Conservation (phyloP, 2,113 vertebrate species). For the Propithecus coquereli region DNA sequence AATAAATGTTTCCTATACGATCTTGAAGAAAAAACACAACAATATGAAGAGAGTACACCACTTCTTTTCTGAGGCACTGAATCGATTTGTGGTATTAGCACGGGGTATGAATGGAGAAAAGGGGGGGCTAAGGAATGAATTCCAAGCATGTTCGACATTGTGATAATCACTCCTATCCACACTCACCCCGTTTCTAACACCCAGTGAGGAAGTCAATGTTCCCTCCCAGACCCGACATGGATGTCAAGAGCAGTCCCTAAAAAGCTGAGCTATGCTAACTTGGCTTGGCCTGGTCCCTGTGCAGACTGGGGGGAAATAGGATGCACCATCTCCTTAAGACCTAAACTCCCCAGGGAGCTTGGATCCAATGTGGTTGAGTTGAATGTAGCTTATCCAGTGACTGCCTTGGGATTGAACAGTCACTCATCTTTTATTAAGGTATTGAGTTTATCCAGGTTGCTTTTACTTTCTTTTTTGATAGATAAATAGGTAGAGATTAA, state of each 20-base stretch:
- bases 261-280: not conserved
- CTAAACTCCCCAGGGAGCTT: not conserved
- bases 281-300: not conserved
- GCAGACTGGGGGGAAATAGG: not conserved
- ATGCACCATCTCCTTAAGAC: not conserved
- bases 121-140: not conserved
- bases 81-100: not conserved
- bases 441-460: not conserved
- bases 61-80: not conserved
- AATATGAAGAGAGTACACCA: not conserved
- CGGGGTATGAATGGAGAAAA: not conserved
- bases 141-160: not conserved
- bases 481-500: not conserved
- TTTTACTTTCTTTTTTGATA: conserved; percentile 7
- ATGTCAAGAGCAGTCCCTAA: not conserved
- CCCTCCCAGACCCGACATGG: not conserved
- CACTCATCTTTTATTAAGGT: not conserved
- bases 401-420: not conserved
- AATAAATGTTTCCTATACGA: not conserved
- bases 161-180: not conserved
- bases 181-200: not conserved
- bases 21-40: not conserved
- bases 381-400: not conserved
- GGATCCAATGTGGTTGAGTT: not conserved
- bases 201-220: not conserved